Base-by-base conservation (phyloP, 1,140 invertebrate genomes). In the Pseudomyrmex gracilis region DNA sequence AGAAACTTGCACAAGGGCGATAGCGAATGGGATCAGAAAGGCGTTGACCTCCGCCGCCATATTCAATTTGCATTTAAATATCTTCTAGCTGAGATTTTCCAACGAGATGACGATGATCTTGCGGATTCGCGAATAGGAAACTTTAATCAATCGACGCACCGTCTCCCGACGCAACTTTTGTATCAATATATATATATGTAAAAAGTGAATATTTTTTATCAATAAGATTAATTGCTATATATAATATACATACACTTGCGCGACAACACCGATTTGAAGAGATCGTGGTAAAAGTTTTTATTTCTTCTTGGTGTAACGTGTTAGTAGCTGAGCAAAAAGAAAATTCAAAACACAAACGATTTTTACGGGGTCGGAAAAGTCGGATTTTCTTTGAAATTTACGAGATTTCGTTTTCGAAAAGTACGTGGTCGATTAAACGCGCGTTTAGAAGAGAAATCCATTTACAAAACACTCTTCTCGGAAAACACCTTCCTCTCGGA, bases 51-150 rank as follows among this genome's bases (percentile, higher is more conserved):
- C 55, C 80, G 61, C 74, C 74, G 34, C 34, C 47, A 89, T 83
- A 89, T 92, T 92, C 91, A 91, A 93, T 93, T 92, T 93, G 90
- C 90, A 91, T 91, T 87, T 84, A 91, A 90, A 90, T 90, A 89
- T 89, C 82, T 80, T 24, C 24, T 45, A 55, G 22, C 51, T 63
- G 17, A 66, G 82, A 80, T 73, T 60, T 83, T 60, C 47, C 34
- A 60, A 67, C 49, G 49, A 20, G 68, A 8, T 70, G 22, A 51
- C 60, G 34, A 34, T 34, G 34, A 47, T 51, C 51, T 47, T 9
- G 13, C 17, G 3, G 57, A 20, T 24, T 49, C 47, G 49, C 51
- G 10, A 58, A 70, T 47, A 45, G 43, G 24, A 60, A 82, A 64
- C 49, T 77, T 55, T 34, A n/a, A 55, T 47, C 60, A 77, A 67